Conservation (phyloP, 2,113 vertebrate species). For the Myotis lucifugus region DNA sequence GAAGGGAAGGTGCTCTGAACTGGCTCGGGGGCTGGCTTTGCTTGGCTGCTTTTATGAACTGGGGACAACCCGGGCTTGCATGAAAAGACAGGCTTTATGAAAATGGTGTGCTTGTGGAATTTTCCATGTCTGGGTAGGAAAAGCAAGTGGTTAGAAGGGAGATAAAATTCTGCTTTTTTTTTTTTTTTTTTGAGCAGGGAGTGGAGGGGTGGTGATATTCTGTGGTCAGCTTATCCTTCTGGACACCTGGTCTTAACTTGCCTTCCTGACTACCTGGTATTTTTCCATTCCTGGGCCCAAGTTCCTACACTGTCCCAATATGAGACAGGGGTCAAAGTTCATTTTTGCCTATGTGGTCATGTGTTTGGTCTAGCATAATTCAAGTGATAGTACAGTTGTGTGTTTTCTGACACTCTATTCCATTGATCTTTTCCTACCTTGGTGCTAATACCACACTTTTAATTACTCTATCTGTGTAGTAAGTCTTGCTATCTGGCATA, state of each 20-base stretch:
- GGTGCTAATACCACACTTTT: not conserved
- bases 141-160: not conserved
- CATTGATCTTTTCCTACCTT: not conserved
- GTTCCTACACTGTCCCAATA: not conserved
- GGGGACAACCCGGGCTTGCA: not conserved
- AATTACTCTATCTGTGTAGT: not conserved
- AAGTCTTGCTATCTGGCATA: not conserved
- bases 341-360: not conserved
- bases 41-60: not conserved
- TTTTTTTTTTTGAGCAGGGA: not conserved
- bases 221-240: not conserved
- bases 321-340: not conserved
- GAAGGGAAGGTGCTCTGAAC: not conserved
- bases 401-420: not conserved
- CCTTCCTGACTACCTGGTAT: not conserved
- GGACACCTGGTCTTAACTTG: not conserved
- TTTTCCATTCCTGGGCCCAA: not conserved
- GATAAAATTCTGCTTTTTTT: not conserved
- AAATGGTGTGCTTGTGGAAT: not conserved
- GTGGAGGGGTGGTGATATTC: not conserved
- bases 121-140: not conserved
- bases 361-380: not conserved
- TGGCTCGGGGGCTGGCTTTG: not conserved
- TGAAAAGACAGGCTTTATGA: not conserved
- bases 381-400: not conserved